Base-by-base conservation (phyloP, 2,888 invertebrate species). In the Amblyjoppa fuscipennis region DNA sequence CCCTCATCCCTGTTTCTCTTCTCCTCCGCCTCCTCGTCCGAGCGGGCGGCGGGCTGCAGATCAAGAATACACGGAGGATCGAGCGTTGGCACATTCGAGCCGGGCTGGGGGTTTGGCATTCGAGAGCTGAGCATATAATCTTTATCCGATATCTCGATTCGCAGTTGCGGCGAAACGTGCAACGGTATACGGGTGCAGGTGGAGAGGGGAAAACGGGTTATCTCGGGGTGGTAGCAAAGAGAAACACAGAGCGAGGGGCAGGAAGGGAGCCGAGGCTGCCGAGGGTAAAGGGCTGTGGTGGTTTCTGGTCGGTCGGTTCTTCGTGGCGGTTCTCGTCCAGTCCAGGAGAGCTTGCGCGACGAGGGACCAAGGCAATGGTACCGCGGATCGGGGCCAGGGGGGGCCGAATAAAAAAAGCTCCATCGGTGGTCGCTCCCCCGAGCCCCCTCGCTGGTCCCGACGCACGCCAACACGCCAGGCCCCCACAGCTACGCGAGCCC, bases 61-160 rank as follows among this genome's bases (percentile, higher is more conserved):
- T 51, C 53, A 53, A 64, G 53, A 71, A 61, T 75, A 64, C 64
- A 56, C 34, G 28, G 51, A 56, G 49, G 53, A 70, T 34, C 31
- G 41, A 76, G 59, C 16, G 31, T 53, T 61, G 69, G 71, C 51
- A 83, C 76, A 70, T 75, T 70, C 70, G 59, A 49, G 81, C 68
- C 31, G 28, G 34, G 2, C 31, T 20, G 34, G 2, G 41, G 45
- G 68, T n/a, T 59, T 75, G 81, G 49, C 69, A 64, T 71, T 59
- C 16, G 61, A 34, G 28, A 61, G 64, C 56, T 51, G 79, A 41
- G 73, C 73, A 68, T 56, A 89, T 90, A 91, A 91, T 91, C 91
- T 91, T 90, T 89, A 90, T 89, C 89, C 90, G 90, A 92, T 91
- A 92, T 90, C 90, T 88, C 82, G 89, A 88, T 89, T 70, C 83